Base-by-base conservation (phyloP, 2,797 vertebrate species). In the Champsocephalus esox region DNA sequence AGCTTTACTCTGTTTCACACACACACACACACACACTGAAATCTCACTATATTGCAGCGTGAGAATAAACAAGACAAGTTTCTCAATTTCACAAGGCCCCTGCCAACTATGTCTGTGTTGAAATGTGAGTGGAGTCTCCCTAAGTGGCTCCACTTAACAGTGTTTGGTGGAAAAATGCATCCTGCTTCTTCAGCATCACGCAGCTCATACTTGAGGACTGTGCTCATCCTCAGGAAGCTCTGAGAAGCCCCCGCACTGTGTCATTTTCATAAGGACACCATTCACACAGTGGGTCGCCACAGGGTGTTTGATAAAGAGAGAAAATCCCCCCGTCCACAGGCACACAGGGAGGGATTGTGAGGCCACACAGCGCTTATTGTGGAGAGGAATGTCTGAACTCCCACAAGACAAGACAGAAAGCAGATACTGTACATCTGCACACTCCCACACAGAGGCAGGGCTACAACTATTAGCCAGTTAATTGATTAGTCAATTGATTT, bases 331-430 rank as follows among this genome's bases (percentile, higher is more conserved):
- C 5, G 64, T 28, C 58, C 43, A 4, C 64, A 77, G 21, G 17
- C 75, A 81, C 68, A 93, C 91, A 92, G 87, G 80, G 41, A 50
- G 4, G 51, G 85, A 89, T 91, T 93, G 93, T 93, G 80, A 82
- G 57, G 57, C 44, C 44, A 44, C 79, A 93, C 89, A 93, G 80
- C 34, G 77, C 82, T 89, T 92, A 92, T 93, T 94, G 92, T 92
- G 75, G 62, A 66, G 75, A 87, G 82, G 83, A 91, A 92, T 92
- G 87, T 81, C 87, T 88, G 77, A 64, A 77, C 90, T 86, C 90
- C 91, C 84, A 92, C 90, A 66, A 55, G 38, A 82, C 50, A 66
- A 81, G 73, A 86, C 81, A 16, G 70, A 63, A 2, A 69, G 77
- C 70, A 84, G 86, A 89, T 55, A 52, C 73, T 77, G 79, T 43